Evolutionary conservation across 2,113 vertebrate species (phyloP).

Genomic region (Eleginops maclovinus): DNA sequence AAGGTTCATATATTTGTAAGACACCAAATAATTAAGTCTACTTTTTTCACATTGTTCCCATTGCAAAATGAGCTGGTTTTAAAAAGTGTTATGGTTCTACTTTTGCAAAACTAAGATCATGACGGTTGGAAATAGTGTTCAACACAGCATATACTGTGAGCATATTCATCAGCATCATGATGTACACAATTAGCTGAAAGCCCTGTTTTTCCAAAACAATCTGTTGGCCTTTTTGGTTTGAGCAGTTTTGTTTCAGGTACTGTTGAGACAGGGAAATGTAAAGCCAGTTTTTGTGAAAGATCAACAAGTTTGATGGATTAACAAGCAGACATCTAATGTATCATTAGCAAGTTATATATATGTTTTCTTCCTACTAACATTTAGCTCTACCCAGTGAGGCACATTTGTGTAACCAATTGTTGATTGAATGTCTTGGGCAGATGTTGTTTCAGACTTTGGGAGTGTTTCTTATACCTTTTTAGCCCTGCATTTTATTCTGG

Average conservation of each 20-base stretch:
- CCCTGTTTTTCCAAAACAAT: background rate
- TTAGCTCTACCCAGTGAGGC: background rate
- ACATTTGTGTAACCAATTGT: background rate
- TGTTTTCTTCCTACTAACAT: background rate
- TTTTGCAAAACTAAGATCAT: background rate
- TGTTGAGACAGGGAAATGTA: background rate
- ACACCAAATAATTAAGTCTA: background rate
- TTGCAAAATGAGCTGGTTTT: background rate
- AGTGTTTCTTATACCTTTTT: background rate
- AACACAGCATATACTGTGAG: background rate
- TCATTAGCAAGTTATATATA: background rate
- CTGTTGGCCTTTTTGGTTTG: background rate
- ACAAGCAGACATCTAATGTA: background rate
- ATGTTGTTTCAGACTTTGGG: background rate
- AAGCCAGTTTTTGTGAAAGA: background rate
- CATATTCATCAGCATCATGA: background rate
- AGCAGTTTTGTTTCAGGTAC: background rate
- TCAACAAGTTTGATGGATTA: background rate
- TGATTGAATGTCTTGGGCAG: background rate
- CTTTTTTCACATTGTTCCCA: background rate
- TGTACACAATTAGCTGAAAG: background rate
- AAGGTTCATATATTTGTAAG: slow-evolving; percentile 1
- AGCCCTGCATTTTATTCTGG: background rate
- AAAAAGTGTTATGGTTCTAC: background rate
- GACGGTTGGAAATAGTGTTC: background rate